Evolutionary conservation across 2,888 invertebrate genomes (phyloP).

Genomic region (Phrixothrix hirtus): DNA sequence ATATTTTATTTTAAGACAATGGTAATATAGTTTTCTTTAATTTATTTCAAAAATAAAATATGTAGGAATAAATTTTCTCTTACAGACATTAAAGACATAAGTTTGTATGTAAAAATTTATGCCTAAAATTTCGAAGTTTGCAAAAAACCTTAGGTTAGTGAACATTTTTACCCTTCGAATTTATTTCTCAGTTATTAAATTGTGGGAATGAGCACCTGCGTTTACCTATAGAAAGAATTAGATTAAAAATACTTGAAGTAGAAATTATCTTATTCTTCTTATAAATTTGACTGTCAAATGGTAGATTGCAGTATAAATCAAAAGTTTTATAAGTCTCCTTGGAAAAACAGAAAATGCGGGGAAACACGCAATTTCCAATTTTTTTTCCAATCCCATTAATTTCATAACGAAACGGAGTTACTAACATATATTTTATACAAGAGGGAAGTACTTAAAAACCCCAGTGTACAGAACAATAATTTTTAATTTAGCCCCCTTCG

Average conservation of each 20-base stretch:
- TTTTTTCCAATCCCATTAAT: not conserved
- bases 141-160: not conserved
- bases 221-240: conserved; percentile 39
- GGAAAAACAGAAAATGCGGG: conserved; percentile 15
- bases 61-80: conserved; percentile 36
- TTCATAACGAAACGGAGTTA: conserved; percentile 5
- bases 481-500: conserved; percentile 33
- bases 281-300: conserved; percentile 35
- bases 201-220: conserved; percentile 33
- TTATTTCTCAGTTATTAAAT: conserved; percentile 20
- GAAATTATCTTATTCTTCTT: conserved; percentile 36
- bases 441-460: conserved; percentile 24
- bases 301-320: conserved; percentile 28
- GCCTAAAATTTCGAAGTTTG: conserved; percentile 17
- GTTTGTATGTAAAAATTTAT: conserved; percentile 12
- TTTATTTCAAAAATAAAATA: conserved; percentile 48
- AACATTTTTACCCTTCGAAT: conserved; percentile 12
- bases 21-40: conserved; percentile 47
- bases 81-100: conserved; percentile 18
- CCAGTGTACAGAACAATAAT: conserved; percentile 30
- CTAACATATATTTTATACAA: conserved; percentile 29
- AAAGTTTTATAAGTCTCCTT: conserved; percentile 18
- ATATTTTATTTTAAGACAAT: conserved; percentile 45
- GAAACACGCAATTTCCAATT: conserved; percentile 10
- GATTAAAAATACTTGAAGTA: conserved; percentile 42